Evolutionary conservation across 2,797 vertebrate genomes (phyloP), one percentile per base, ranked within the genome.

Genomic region (Amphiprion clarkii): DNA sequence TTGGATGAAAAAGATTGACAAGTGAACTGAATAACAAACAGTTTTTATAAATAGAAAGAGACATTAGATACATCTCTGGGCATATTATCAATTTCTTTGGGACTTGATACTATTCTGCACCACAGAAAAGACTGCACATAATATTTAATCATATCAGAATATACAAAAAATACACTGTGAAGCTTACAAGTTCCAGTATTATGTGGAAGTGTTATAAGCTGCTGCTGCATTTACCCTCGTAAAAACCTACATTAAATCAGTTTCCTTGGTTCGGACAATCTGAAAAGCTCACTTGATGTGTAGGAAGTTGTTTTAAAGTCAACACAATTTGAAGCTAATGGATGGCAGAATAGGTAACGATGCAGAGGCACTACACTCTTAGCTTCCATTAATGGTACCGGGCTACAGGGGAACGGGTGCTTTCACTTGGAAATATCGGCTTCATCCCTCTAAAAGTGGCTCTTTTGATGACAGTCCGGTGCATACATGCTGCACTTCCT

Each of bases 361-460:
- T 86, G 85, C 61, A 16, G 21, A 87, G 71, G 82, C 64, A 64
- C 75, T 60, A 19, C 21, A 55, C 68, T 71, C 71, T 73, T 63
- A 66, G 64, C 64, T 62, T 84, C 85, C 85, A 86, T 87, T 88
- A 85, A 84, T 79, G 84, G 67, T 6, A 59, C 78, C 10, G 79
- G 82, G 87, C 79, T 84, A 46, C 68, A 67, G 69, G 74, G 67
- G 70, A 78, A 81, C 52, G 71, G 73, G 78, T 79, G 78, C 76
- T 86, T 84, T 85, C 83, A 87, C 82, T 87, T 39, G 40, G 72
- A 92, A 91, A 90, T 73, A 71, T 27, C 27, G 81, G 61, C 71
- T 89, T 88, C 67, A 88, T 83, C 63, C 73, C 44, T 83, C 74
- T 85, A 76, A 90, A 92, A 91, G 79, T 79, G 89, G 29, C 83